Conservation (phyloP, 2,113 vertebrate species). For the Brachyhypopomus gauderio region DNA sequence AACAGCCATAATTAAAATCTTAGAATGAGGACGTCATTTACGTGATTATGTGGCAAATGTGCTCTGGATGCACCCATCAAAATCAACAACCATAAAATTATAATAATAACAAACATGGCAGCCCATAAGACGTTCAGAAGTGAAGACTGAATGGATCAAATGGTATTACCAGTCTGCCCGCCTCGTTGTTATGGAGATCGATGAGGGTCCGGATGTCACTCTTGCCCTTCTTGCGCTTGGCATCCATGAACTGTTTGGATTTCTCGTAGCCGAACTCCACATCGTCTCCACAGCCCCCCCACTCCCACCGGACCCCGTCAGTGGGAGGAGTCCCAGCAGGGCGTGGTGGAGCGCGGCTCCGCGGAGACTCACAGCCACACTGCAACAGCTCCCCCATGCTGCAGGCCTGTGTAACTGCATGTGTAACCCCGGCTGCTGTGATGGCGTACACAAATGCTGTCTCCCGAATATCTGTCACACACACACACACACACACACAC, state of each 20-base stretch:
- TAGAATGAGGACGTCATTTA: no score
- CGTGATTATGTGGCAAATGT: neutral
- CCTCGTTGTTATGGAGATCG: slow-evolving; percentile 96
- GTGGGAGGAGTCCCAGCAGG: slow-evolving; percentile 58
- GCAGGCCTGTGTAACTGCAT: slow-evolving; percentile 96
- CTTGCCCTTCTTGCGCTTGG: slow-evolving; percentile 87
- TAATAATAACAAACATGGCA: neutral
- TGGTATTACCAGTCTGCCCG: slow-evolving; percentile 85
- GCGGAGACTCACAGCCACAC: slow-evolving; percentile 91
- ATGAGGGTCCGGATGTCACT: slow-evolving; percentile 92
- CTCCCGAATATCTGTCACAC: slow-evolving; percentile 87
- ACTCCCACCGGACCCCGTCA: slow-evolving; percentile 91
- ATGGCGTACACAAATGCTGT: slow-evolving; percentile 96
- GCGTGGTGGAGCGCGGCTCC: slow-evolving; percentile 78
- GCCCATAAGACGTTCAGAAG: neutral
- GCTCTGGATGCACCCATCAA: neutral
- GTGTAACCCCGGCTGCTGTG: slow-evolving; percentile 89
- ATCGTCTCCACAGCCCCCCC: slow-evolving; percentile 95
- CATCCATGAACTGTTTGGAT: slow-evolving; percentile 96
- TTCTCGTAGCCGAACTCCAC: slow-evolving; percentile 97
- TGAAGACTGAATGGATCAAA: neutral
- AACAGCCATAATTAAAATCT: no score
- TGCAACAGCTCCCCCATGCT: slow-evolving; percentile 96
- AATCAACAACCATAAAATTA: neutral
- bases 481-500: slow-evolving; percentile 39